Evolutionary conservation across 2,797 vertebrate genomes (phyloP), one percentile per base, ranked within the genome.

Genomic region (Hozukius guyotensis): DNA sequence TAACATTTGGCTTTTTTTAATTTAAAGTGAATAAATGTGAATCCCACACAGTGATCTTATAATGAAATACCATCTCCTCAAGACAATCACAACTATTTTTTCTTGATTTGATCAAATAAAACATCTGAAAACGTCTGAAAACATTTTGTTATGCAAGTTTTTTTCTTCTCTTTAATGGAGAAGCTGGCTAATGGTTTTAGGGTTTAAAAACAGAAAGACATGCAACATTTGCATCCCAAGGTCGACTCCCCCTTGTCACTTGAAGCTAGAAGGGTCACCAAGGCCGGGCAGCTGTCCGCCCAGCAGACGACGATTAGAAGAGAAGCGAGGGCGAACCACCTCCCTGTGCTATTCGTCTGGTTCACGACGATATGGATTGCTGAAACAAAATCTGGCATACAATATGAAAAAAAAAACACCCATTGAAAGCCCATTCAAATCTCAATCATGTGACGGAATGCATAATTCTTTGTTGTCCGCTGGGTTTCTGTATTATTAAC

Each of bases 221-320:
- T 12, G 1, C 63, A 49, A 59, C 56, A 60, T 81, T 83, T 38
- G 36, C 36, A 38, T 80, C 42, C 66, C 70, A 63, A 79, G 78
- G 73, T 80, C 46, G 61, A 68, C 64, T 77, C 56, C 60, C 60
- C 46, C 57, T 78, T 73, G 84, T 85, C 90, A 85, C 69, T 78
- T 56, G 42, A 77, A 74, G 74, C 81, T 61, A 59, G 38, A 60
- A 16, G 73, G 87, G 88, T 88, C 85, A 87, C 67, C 55, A n/a
- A 74, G 87, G 78, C 38, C 36, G 9, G 57, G 38, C 87, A 87
- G 83, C 81, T 89, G 89, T 72, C 56, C 38, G 25, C 77, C 42
- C 20, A 75, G 84, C 55, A 60, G 75, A 92, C 32, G 72, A 86
- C 74, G 80, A 89, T 89, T 84, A 82, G 69, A 92, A 64, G 78